Evolutionary conservation across 2,113 vertebrate species (phyloP).

Genomic region (Tyto alba): DNA sequence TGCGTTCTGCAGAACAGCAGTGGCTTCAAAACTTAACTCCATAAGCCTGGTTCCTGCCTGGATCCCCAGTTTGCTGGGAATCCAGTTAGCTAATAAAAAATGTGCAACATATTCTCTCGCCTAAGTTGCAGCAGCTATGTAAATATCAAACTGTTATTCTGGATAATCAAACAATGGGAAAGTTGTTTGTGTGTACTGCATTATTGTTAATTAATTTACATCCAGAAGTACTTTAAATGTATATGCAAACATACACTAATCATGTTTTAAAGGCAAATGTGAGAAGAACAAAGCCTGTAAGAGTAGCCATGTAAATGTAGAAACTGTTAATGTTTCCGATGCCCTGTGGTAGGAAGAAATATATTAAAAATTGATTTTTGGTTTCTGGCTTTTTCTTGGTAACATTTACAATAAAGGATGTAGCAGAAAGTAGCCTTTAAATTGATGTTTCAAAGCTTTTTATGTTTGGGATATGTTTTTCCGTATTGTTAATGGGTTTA

Average conservation of each 20-base stretch:
- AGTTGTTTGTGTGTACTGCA: constrained; percentile 42
- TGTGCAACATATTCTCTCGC: constrained; percentile 29
- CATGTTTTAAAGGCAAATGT: background rate
- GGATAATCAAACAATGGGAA: constrained; percentile 41
- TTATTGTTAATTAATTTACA: constrained; percentile 66
- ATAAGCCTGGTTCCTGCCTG: background rate
- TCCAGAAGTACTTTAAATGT: constrained; percentile 41
- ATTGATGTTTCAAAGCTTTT: constrained; percentile 76
- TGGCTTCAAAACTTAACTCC: background rate
- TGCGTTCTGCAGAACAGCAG: background rate
- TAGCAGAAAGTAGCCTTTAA: constrained; percentile 69
- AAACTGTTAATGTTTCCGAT: constrained; percentile 71
- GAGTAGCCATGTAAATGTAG: constrained; percentile 65
- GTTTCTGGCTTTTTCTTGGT: constrained; percentile 73
- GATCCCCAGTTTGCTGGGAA: background rate
- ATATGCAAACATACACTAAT: constrained; percentile 13
- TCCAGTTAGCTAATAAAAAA: background rate
- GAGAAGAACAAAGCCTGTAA: constrained; percentile 54
- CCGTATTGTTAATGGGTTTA: constrained; percentile 72
- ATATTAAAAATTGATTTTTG: constrained; percentile 83
- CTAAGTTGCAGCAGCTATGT: constrained; percentile 45
- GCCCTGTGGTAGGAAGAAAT: constrained; percentile 78
- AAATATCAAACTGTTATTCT: constrained; percentile 52
- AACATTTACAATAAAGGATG: constrained; percentile 77
- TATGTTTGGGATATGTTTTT: constrained; percentile 67